phyloP scores from a whole-genome alignment of 2,113 vertebrate species.

The Thermophis baileyi region DNA sequence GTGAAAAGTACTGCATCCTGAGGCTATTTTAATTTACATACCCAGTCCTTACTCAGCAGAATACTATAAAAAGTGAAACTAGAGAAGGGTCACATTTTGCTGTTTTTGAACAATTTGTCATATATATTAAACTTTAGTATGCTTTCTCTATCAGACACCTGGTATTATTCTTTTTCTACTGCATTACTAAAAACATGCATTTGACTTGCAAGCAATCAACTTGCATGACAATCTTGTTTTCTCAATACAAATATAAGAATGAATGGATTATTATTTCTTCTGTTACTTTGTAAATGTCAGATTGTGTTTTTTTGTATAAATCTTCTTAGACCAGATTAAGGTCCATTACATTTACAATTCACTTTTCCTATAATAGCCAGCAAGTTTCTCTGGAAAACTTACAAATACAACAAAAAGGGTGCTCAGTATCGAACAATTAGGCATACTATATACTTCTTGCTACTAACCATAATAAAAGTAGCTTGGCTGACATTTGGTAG shows the following conservation, averaged over 20 bases:
- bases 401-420: background rate
- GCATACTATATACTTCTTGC: background rate
- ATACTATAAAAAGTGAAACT: conserved; percentile 41
- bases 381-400: background rate
- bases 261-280: background rate
- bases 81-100: conserved; percentile 53
- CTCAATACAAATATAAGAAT: background rate
- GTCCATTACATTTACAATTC: background rate
- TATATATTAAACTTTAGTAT: conserved; percentile 54
- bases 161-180: conserved; percentile 34
- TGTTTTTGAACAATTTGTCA: conserved; percentile 58
- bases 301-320: background rate
- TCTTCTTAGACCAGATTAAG: background rate
- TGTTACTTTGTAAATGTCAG: background rate
- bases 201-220: background rate
- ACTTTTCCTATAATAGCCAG: background rate
- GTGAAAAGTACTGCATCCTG: conserved; percentile 51
- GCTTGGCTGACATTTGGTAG: background rate
- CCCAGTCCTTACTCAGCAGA: conserved; percentile 56
- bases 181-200: conserved; percentile 11
- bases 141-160: conserved; percentile 56
- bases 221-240: background rate
- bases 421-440: background rate
- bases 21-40: conserved; percentile 62
- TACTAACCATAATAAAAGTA: background rate